Conservation (phyloP, 2,113 vertebrate species). For the Stictonetta naevosa region DNA sequence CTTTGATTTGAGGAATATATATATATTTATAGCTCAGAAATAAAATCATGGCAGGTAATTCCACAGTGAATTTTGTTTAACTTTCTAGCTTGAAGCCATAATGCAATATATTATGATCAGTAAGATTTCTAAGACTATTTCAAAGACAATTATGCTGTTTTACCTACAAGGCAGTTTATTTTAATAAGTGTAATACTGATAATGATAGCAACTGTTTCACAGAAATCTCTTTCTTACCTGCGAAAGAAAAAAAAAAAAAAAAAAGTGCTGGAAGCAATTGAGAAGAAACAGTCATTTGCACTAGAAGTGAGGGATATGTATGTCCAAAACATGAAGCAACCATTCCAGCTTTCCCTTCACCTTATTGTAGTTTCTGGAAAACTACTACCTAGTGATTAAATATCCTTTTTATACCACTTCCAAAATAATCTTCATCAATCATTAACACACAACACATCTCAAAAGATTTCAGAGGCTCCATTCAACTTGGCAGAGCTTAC, state of each 20-base stretch:
- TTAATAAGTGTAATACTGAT: neutral
- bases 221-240: neutral
- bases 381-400: neutral
- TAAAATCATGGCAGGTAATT: neutral
- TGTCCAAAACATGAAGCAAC: neutral
- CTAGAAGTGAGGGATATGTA: neutral
- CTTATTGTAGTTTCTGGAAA: neutral
- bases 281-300: neutral
- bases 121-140: neutral
- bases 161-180: neutral
- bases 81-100: neutral
- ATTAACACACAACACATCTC: neutral
- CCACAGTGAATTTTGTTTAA: neutral
- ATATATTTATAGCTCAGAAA: conserved; percentile 6
- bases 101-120: neutral
- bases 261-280: neutral
- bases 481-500: neutral
- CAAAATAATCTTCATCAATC: neutral
- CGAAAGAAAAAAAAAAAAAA: neutral
- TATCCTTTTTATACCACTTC: neutral
- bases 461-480: neutral
- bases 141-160: neutral
- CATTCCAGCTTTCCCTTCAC: neutral
- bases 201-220: neutral
- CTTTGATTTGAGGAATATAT: neutral